Base-by-base conservation (phyloP, 2,888 invertebrate genomes). In the Eristalis intricaria region DNA sequence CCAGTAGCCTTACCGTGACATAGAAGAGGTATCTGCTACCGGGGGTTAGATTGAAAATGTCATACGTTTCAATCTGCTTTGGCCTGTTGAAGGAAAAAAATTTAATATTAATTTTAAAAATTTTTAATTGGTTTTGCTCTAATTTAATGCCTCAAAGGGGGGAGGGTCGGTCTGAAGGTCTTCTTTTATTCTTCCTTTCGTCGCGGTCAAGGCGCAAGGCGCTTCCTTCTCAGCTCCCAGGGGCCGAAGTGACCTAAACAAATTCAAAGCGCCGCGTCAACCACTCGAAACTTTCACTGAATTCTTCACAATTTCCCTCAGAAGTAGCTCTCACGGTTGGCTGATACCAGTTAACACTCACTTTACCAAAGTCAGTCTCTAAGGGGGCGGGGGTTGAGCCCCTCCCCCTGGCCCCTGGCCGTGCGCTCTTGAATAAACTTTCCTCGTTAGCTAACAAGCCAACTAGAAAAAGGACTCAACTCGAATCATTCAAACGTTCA, bases 21-120 rank as follows among this genome's bases (percentile, higher is more conserved):
- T 95, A 95, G 19, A 95, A 93, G 58, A 94, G 92, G 89, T 95
- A 95, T 43, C 92, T 93, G 88, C 93, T 93, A 11, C 94, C 94
- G 0, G 95, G 94, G 77, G 92, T 93, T 50, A 95, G 91, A 78
- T 94, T 94, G 7, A 92, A 91, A 23, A 92, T 91, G 23, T 92
- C 91, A 60, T 91, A 91, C 22, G 93, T 94, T 88, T 95, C 93
- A n/a, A 94, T 92, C 80, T 91, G 90, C 83, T 77, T 78, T 32
- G 90, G 90, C 75, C 94, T 94, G 90, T 70, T 92, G 10, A 32
- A 32, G 32, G 91, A 68, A 26, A 43, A 40, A 29, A 64, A 4
- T 3, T 35, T 1, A 32, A 64, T 38, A n/a, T n/a, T n/a, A n/a
- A n/a, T n/a, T n/a, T n/a, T n/a, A n/a, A n/a, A n/a, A n/a, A n/a